Evolutionary conservation across 1,140 invertebrate species (phyloP).

Genomic region (Mactra quadrangularis): DNA sequence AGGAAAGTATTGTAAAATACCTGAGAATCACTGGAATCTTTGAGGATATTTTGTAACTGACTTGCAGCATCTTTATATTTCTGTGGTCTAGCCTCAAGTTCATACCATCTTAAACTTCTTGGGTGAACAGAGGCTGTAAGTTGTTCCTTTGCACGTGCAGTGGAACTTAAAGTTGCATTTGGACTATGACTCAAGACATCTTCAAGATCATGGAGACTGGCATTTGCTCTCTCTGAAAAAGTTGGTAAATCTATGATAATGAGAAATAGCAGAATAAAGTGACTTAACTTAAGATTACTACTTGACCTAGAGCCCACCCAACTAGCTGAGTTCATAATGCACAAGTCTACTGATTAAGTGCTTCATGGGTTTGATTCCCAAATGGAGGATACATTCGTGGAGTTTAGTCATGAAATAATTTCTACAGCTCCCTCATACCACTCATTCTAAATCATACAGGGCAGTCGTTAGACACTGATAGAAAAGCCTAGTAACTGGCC

Average conservation of each 20-base stretch:
- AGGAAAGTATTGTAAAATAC: too few species aligned
- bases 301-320: not conserved
- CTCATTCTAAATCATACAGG: too few species aligned
- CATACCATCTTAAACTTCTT: constrained; percentile 51
- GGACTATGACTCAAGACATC: constrained; percentile 44
- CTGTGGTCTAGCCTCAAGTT: constrained; percentile 53
- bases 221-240: constrained; percentile 59
- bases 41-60: constrained; percentile 42
- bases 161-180: constrained; percentile 45
- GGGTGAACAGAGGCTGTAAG: constrained; percentile 52
- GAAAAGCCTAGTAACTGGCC: too few species aligned
- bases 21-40: constrained; percentile 29
- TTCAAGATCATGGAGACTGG: constrained; percentile 58
- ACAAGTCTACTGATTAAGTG: not conserved
- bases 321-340: not conserved
- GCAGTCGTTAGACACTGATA: too few species aligned
- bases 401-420: too few species aligned
- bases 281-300: not conserved
- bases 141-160: constrained; percentile 52
- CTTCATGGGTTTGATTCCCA: not conserved
- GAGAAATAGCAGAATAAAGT: not conserved
- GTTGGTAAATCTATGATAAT: not conserved
- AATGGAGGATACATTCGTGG: not conserved
- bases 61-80: constrained; percentile 58
- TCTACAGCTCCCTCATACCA: too few species aligned